Evolutionary conservation across 2,888 invertebrate genomes (phyloP), one percentile per base, ranked within the genome.

Genomic region (Pandemis cinnamomeana): DNA sequence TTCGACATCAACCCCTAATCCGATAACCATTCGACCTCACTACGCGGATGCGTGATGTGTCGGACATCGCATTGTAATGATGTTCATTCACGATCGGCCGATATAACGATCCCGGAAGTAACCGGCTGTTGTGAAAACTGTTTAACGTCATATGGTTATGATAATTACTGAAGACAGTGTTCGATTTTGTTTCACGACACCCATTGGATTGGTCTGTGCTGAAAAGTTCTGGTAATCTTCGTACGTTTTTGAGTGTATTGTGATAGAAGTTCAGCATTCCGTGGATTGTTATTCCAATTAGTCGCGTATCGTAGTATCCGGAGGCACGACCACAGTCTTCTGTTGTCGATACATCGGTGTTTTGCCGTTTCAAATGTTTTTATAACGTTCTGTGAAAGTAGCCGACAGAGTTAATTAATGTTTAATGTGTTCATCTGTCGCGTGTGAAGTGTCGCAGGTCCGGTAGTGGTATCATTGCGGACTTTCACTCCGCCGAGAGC

Each of bases 31-130:
- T 72, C 76, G 76, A 78, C 76, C 78, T 79, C 78, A 79, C 79
- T 78, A 83, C 81, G 82, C 84, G 83, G 81, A 85, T 83, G 78
- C 81, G 76, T 51, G 81, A 84, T 83, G 36, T 60, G 42, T 41
- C 81, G 82, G 84, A 84, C 82, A 83, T 84, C 85, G 84, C 84
- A 86, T 88, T 88, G 86, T 89, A 88, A 87, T 86, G 87, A 89
- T 90, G 88, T 87, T 90, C 91, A 89, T 90, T 92, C 89, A 90
- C 87, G 84, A 86, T 85, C 86, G 80, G 83, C 84, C 88, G 86
- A 90, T 89, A 84, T 90, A 91, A 88, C 88, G 88, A 89, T 90
- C 93, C 93, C 93, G 93, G 93, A 93, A 93, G 92, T 91, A 84
- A 83, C 90, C 74, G 91, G 92, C 90, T 90, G 92, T 93, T 92